Conservation (phyloP, 2,113 vertebrate species). For the Geothlypis trichas region DNA sequence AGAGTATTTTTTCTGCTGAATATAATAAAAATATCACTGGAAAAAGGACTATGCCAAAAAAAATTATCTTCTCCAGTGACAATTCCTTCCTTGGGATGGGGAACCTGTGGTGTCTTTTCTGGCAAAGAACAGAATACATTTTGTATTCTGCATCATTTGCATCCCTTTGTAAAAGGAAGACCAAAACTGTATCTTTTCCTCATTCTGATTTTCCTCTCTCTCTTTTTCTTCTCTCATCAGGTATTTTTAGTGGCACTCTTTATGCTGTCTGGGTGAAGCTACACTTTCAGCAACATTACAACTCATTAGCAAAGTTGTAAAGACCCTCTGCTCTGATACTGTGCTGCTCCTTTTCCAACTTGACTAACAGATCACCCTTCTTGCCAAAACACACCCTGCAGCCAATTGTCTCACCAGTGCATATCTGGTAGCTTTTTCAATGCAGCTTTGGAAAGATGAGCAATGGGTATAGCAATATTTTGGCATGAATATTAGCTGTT, state of each 20-base stretch:
- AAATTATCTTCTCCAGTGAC: background rate
- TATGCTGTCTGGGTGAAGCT: background rate
- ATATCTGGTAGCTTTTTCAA: background rate
- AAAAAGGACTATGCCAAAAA: background rate
- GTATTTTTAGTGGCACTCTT: background rate
- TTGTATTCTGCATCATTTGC: background rate
- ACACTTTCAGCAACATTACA: background rate
- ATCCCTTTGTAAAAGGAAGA: background rate
- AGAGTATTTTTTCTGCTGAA: background rate
- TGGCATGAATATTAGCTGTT: constrained; percentile 25
- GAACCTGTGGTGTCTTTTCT: background rate
- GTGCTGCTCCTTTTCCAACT: constrained; percentile 1
- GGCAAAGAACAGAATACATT: background rate
- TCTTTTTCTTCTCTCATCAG: background rate
- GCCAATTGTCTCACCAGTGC: background rate
- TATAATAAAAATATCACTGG: background rate
- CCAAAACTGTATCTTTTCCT: background rate
- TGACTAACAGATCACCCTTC: constrained; percentile 2
- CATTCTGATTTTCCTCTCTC: background rate
- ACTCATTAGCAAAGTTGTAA: background rate
- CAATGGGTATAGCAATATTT: background rate
- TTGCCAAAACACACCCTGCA: constrained; percentile 31
- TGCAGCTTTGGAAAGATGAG: background rate
- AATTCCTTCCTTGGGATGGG: background rate
- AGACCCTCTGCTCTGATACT: background rate